phyloP scores from a whole-genome alignment of 2,113 vertebrate genomes.

The Campylomormyrus tamandua region DNA sequence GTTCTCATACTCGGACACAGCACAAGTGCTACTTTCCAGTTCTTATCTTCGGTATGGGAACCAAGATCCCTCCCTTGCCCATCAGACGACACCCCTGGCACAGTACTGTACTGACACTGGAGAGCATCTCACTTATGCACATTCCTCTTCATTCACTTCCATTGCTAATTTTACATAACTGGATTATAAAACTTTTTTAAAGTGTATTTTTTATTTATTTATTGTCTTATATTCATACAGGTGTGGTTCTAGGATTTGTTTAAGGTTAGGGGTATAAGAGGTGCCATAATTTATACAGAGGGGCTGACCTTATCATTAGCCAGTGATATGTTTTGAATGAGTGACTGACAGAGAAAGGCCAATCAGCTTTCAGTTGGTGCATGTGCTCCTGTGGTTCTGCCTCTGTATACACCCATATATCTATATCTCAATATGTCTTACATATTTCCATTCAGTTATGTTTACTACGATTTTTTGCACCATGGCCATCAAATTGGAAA shows the following conservation, averaged over 20 bases:
- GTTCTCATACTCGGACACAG: neutral
- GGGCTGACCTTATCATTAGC: neutral
- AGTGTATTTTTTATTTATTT: neutral
- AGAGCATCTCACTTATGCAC: neutral
- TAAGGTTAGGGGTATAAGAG: neutral
- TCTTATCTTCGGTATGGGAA: neutral
- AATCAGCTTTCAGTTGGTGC: neutral
- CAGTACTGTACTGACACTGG: neutral
- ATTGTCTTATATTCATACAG: neutral
- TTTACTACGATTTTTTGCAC: neutral
- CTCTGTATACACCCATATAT: neutral
- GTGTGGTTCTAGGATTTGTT: neutral
- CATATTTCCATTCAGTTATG: neutral
- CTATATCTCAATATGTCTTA: neutral
- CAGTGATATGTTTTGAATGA: neutral
- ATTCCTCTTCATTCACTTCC: neutral
- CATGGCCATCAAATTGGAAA: neutral
- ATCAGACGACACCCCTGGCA: neutral
- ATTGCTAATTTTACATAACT: neutral
- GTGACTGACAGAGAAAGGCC: neutral
- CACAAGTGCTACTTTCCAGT: neutral
- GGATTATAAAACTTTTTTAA: neutral
- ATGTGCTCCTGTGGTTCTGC: neutral
- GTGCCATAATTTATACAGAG: neutral
- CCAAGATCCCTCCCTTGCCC: neutral